Conservation (phyloP, 2,113 vertebrate genomes). For the Paedocypris sp. region DNA sequence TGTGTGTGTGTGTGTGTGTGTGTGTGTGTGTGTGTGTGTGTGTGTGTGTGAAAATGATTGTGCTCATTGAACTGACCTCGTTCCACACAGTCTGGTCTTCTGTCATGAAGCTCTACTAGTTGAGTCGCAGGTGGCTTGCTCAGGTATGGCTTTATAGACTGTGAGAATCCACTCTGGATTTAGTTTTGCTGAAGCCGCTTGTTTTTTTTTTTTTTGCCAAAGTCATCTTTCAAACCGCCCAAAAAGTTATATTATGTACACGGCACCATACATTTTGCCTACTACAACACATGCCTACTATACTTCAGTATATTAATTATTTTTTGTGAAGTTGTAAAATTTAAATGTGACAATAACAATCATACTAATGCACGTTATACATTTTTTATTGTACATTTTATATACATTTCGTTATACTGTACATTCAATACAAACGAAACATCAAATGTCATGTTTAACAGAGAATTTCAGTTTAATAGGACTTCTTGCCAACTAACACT, state of each 20-base stretch:
- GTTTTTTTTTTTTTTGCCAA: conserved; percentile 11
- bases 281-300: neutral
- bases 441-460: too few species aligned
- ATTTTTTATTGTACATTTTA: too few species aligned
- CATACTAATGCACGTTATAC: too few species aligned
- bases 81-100: conserved; percentile 7
- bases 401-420: too few species aligned
- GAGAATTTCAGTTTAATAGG: too few species aligned
- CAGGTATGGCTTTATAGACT: neutral
- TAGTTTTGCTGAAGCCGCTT: conserved; percentile 35
- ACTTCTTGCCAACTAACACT: too few species aligned
- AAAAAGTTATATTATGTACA: conserved; percentile 20
- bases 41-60: neutral
- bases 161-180: conserved; percentile 17
- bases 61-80: neutral
- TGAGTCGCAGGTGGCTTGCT: conserved; percentile 9
- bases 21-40: neutral
- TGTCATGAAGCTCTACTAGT: neutral
- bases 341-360: too few species aligned
- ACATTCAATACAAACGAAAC: too few species aligned
- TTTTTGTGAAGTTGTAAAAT: too few species aligned
- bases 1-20: too few species aligned
- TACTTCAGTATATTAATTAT: conserved; percentile 24
- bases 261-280: conserved; percentile 20
- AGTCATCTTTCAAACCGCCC: conserved; percentile 23